phyloP scores from a whole-genome alignment of 2,888 invertebrate species.

The Biston betularia region DNA sequence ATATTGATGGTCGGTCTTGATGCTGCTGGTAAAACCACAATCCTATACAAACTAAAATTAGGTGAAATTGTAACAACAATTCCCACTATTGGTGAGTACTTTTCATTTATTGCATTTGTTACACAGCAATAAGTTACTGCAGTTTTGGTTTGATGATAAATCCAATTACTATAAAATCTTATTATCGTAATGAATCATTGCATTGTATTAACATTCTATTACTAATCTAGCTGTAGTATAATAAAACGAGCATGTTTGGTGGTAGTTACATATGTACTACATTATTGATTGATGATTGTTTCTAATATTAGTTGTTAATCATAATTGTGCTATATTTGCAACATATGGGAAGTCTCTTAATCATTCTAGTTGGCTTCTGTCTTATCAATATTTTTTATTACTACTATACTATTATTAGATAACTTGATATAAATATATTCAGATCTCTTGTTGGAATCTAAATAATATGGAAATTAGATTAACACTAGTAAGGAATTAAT shows the following conservation, averaged over 20 bases:
- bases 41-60: conserved; percentile 99
- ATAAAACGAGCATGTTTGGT: conserved; percentile 5
- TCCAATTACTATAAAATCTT: neutral
- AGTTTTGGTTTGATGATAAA: neutral
- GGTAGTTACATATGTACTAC: neutral
- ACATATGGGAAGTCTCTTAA: conserved; percentile 5
- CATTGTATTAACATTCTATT: conserved; percentile 13
- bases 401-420: conserved; percentile 7
- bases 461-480: conserved; percentile 18
- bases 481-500: neutral
- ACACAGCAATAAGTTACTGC: neutral
- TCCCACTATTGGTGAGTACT: conserved; percentile 97
- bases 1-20: conserved; percentile 99
- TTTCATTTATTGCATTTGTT: conserved; percentile 8
- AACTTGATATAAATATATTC: conserved; percentile 18
- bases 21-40: conserved; percentile 99
- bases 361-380: neutral
- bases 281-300: neutral
- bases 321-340: neutral
- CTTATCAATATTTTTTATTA: conserved; percentile 14
- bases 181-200: conserved; percentile 16
- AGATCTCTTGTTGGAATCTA: conserved; percentile 6
- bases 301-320: neutral
- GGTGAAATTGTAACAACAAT: conserved; percentile 99
- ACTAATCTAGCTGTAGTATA: neutral